phyloP scores from a whole-genome alignment of 2,888 invertebrate species.

The Saturnia japonica region DNA sequence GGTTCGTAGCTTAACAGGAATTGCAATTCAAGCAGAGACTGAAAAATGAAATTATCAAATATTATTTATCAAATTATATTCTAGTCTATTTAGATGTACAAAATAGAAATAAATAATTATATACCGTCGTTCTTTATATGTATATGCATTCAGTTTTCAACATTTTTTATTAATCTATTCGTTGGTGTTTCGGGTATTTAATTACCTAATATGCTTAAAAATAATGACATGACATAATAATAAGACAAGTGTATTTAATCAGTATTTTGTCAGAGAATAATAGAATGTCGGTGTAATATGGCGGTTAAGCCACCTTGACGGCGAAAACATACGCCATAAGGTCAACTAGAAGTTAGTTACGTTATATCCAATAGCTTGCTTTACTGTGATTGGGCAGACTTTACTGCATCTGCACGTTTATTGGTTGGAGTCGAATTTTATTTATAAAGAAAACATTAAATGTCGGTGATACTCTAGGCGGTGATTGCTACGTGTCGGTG shows the following conservation, averaged over 20 bases:
- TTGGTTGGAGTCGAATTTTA: conserved; percentile 32
- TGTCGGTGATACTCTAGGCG: conserved; percentile 63
- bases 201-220: neutral
- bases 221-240: no score
- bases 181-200: neutral
- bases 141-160: neutral
- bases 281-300: conserved; percentile 44
- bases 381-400: conserved; percentile 40
- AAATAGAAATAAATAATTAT: no score
- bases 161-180: neutral
- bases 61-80: no score
- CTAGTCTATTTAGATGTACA: no score
- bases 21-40: no score
- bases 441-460: conserved; percentile 49
- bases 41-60: no score
- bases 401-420: neutral
- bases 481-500: conserved; percentile 60
- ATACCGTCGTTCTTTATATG: no score
- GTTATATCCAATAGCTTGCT: conserved; percentile 30
- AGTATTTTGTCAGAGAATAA: conserved; percentile 10
- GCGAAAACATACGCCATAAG: conserved; percentile 45
- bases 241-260: no score
- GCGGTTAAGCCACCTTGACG: conserved; percentile 47
- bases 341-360: conserved; percentile 57
- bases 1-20: no score